Base-by-base conservation (phyloP, 2,797 vertebrate genomes). In the Melanotaenia nigrans region DNA sequence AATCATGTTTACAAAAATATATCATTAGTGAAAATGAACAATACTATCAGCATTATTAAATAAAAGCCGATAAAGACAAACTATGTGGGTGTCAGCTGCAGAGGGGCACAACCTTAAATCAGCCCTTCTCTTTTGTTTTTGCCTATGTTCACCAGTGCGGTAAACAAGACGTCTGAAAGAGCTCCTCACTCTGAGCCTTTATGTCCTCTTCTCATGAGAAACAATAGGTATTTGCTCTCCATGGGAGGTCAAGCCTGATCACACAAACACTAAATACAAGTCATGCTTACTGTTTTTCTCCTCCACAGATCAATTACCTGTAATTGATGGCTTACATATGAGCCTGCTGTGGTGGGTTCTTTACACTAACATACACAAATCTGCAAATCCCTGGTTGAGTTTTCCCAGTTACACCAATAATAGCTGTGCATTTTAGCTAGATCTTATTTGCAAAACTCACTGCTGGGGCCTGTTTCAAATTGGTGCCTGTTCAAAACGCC, bases 161-260 rank as follows among this genome's bases (percentile, higher is more conserved):
- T 82, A 74, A 88, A 92, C 90, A 82, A 85, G 79, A 24, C 61
- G 78, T 57, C 65, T 79, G 76, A 83, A 78, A 75, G 69, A 65
- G 68, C 68, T 57, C 68, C 79, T 80, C 73, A 69, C 85, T 82
- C 66, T 79, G 77, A 79, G 73, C 77, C 75, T 77, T 75, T 76
- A 51, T 64, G 74, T 86, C 77, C 62, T 59, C 63, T 77, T 68
- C 68, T 89, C 79, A 75, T 87, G 79, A 72, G 32, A 60, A 76
- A 85, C 85, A 90, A 83, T 65, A 77, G 75, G 60, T 84, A 53
- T 89, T 89, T 89, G 81, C 84, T 87, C 89, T 87, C 73, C 28
- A n/a, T 83, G 87, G 90, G 88, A 86, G 90, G 90, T 78, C 79
- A 79, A 65, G 49, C 70, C 73, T 76, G 78, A 82, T 79, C 78